Conservation (phyloP, 2,113 vertebrate species). For the Periophthalmodon schlosseri region DNA sequence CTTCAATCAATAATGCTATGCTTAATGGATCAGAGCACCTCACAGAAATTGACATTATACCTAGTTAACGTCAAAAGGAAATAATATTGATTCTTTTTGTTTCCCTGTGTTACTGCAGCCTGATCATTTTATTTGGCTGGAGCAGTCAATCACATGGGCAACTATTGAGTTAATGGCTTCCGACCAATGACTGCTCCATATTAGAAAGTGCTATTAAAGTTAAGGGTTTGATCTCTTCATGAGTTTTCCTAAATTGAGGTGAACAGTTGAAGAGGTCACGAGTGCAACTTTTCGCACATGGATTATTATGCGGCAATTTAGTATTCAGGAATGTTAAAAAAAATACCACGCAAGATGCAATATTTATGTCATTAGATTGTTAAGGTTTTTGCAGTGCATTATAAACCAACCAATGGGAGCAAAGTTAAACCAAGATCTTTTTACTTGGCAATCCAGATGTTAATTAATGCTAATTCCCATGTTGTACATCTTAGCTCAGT, state of each 20-base stretch:
- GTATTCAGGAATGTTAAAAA: background rate
- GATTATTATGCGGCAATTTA: background rate
- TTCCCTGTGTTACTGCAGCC: conserved; percentile 48
- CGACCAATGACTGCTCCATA: conserved; percentile 20
- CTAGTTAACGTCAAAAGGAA: conserved; percentile 56
- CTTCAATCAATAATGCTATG: conserved; percentile 72
- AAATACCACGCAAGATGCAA: background rate
- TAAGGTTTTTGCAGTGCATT: no score
- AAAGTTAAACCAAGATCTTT: no score
- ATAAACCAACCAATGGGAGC: no score
- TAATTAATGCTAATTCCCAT: no score
- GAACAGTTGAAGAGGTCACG: conserved; percentile 17
- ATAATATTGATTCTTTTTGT: conserved; percentile 50
- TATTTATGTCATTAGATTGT: no score
- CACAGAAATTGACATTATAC: conserved; percentile 64
- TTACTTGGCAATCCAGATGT: no score
- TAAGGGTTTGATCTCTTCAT: conserved; percentile 34
- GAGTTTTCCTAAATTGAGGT: background rate
- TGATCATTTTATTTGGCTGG: conserved; percentile 45
- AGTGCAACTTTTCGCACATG: background rate
- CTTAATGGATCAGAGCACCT: conserved; percentile 71
- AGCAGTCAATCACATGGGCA: conserved; percentile 46
- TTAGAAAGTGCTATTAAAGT: conserved; percentile 46
- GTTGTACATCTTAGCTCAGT: no score
- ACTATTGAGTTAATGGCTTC: conserved; percentile 42